Evolutionary conservation across 2,797 vertebrate genomes (phyloP).

Genomic region (Nannoperca obscura): DNA sequence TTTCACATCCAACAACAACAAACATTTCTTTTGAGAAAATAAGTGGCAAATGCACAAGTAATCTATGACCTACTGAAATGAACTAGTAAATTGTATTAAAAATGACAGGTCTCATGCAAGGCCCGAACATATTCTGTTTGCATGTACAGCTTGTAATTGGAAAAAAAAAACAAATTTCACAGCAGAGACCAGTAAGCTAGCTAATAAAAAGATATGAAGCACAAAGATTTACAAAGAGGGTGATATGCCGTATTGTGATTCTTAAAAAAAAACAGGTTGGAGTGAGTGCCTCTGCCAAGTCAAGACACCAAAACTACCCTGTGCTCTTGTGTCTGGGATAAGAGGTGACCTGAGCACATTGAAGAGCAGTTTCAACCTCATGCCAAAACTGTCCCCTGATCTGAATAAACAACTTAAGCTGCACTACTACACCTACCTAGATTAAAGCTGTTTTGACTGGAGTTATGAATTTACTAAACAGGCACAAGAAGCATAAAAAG

Average conservation of each 20-base stretch:
- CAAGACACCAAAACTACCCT: background rate
- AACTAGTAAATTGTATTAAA: background rate
- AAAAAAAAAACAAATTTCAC: background rate
- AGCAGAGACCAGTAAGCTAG: background rate
- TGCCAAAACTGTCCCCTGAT: background rate
- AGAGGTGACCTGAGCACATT: background rate
- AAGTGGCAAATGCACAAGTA: background rate
- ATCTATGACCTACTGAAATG: background rate
- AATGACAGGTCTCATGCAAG: background rate
- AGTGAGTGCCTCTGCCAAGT: background rate
- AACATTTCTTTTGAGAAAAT: background rate
- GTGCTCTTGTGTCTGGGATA: background rate
- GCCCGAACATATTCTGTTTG: background rate
- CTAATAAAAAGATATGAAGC: background rate
- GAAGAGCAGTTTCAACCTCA: background rate
- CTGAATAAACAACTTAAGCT: background rate
- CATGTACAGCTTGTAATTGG: background rate
- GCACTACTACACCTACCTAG: background rate
- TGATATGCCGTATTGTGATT: background rate
- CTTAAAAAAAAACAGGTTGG: background rate
- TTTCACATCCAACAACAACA: conserved; percentile 1
- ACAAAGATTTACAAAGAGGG: conserved; percentile 5
- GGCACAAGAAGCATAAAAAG: background rate
- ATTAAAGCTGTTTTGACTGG: background rate
- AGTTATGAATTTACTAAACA: background rate